Conservation (phyloP, 2,113 vertebrate genomes). For the Petroica traversi region DNA sequence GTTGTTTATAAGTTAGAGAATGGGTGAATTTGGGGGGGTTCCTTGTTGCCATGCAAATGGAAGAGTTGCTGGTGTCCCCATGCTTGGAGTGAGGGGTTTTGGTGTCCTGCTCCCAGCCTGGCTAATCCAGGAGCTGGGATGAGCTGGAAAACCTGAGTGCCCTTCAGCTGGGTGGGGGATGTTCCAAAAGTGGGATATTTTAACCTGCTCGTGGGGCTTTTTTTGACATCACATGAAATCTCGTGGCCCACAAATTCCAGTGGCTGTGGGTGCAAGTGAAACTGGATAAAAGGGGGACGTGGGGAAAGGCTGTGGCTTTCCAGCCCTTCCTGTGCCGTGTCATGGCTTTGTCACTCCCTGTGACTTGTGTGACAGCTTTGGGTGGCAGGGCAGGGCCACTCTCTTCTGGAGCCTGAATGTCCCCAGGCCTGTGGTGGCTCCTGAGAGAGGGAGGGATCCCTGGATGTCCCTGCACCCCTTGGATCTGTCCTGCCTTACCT, state of each 20-base stretch:
- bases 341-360: accelerated
- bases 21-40: neutral
- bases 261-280: neutral
- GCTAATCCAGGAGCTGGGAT: neutral
- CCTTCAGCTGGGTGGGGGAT: neutral
- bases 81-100: neutral
- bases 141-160: neutral
- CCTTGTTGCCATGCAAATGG: neutral
- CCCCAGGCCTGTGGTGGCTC: neutral
- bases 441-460: neutral
- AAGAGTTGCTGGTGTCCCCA: neutral
- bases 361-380: neutral
- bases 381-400: neutral
- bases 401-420: neutral
- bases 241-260: neutral
- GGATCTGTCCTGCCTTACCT: neutral
- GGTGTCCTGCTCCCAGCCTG: neutral
- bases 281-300: accelerated
- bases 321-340: accelerated
- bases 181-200: neutral
- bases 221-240: accelerated
- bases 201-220: neutral
- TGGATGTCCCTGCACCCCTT: neutral
- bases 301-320: neutral
- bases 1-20: neutral